Base-by-base conservation (phyloP, 2,797 vertebrate genomes). In the Platalea minor region DNA sequence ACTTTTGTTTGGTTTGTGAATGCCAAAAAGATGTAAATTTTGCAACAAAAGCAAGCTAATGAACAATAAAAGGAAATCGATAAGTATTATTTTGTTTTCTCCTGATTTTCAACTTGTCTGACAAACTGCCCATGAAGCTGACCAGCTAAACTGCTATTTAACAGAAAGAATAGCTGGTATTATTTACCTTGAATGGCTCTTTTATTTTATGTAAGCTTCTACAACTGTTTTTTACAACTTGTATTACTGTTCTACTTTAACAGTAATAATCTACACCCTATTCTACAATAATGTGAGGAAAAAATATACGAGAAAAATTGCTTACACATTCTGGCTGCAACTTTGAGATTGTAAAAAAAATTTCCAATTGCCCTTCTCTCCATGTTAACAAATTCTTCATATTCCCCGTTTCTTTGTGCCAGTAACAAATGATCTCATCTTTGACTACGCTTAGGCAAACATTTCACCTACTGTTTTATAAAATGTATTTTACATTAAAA, bases 341-440 rank as follows among this genome's bases (percentile, higher is more conserved):
- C 28, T 84, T 48, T 17, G 54, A 92, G 82, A 88, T 51, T 78
- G 60, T 92, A 96, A 91, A 97, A 96, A 85, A 87, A 63, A 83
- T 13, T 94, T 96, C 92, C 82, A 69, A 48, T 67, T 84, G 75
- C 85, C 64, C 57, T 94, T 96, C 53, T 82, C 83, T 93, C 86
- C 53, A 39, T 75, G 82, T 82, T 85, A 89, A 85, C 67, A 89
- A 91, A 80, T 77, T 91, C 68, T 96, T 89, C 95, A 81, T 96
- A 89, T 84, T 95, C 92, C 94, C 89, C 81, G 45, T 75, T 93
- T 91, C 86, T 94, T 90, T 93, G 82, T 82, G 93, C 95, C 96
- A 96, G 81, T 78, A 94, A 92, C 69, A 94, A 91, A 94, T 95
- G 87, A 95, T 80, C 85, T 96, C 90, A 95, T 92, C 78, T 91